Conservation (phyloP, 2,888 invertebrate species). For the Drosophila tripunctata region DNA sequence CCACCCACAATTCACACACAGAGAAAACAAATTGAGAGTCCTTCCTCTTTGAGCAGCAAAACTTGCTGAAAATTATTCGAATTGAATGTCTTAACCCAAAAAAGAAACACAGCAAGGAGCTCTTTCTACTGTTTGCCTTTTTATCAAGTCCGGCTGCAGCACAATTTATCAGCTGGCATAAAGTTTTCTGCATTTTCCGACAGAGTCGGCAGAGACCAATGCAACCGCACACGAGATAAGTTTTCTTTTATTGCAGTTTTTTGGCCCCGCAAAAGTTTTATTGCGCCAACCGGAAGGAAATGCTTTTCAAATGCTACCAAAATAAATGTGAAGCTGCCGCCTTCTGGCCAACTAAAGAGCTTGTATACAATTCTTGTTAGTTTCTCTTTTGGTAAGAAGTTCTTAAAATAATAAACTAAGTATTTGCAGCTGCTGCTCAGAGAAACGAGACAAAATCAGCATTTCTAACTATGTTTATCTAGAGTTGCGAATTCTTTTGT, state of each 20-base stretch:
- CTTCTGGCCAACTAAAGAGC: constrained; percentile 45
- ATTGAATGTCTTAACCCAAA: constrained; percentile 75
- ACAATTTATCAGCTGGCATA: constrained; percentile 76
- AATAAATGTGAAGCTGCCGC: constrained; percentile 49
- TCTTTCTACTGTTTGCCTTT: constrained; percentile 46
- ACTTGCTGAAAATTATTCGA: constrained; percentile 68
- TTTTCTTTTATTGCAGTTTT: constrained; percentile 76
- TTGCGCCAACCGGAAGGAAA: constrained; percentile 62
- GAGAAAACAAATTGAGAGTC: constrained; percentile 47
- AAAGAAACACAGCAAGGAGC: constrained; percentile 32
- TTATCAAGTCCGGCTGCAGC: constrained; percentile 76
- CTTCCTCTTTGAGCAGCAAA: constrained; percentile 32
- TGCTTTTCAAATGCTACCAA: constrained; percentile 75
- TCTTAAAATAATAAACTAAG: constrained; percentile 72
- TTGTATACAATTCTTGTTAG: constrained; percentile 60
- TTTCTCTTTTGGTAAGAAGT: constrained; percentile 43
- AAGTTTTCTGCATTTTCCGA: constrained; percentile 60
- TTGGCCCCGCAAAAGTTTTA: constrained; percentile 64
- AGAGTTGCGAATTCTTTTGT: constrained; percentile 34
- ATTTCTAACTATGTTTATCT: constrained; percentile 29
- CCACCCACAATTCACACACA: constrained; percentile 21
- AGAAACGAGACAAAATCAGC: constrained; percentile 55
- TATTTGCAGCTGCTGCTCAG: constrained; percentile 36
- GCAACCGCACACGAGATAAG: constrained; percentile 60
- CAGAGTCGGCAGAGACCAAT: neutral